Conservation (phyloP, 2,797 vertebrate genomes). For the Poecilia wingei region DNA sequence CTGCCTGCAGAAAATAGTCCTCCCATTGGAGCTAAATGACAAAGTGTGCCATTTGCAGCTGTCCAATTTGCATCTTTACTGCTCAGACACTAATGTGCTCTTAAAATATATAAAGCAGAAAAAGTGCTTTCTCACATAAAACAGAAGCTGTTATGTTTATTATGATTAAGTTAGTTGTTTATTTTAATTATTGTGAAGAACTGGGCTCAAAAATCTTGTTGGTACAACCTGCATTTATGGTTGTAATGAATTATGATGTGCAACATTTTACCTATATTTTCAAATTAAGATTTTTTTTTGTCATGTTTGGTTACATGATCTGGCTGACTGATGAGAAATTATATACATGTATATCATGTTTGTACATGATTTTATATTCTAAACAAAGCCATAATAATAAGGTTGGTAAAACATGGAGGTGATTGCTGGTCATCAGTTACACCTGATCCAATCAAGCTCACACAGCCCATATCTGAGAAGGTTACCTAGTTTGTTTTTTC, state of each 20-base stretch:
- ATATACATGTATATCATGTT: neutral
- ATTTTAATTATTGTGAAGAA: neutral
- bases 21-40: constrained; percentile 20
- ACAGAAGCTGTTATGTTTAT: neutral
- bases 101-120: constrained; percentile 1
- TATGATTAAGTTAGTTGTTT: neutral
- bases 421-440: neutral
- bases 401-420: neutral
- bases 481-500: neutral
- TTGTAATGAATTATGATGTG: neutral
- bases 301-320: neutral
- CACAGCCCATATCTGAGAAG: neutral
- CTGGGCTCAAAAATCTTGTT: neutral
- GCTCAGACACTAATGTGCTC: constrained; percentile 1
- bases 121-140: neutral
- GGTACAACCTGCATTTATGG: neutral
- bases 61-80: constrained; percentile 58
- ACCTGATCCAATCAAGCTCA: constrained; percentile 4
- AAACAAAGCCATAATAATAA: neutral
- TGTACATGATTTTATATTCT: neutral
- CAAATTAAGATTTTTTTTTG: neutral
- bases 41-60: constrained; percentile 58
- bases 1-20: constrained; percentile 19
- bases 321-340: neutral
- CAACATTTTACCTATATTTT: neutral